A percentile compares a stretch with the other conserved stretches of the same genome.
Conservation (phyloP, 2,113 vertebrate species). For the Rhynchopsitta pachyrhyncha region DNA sequence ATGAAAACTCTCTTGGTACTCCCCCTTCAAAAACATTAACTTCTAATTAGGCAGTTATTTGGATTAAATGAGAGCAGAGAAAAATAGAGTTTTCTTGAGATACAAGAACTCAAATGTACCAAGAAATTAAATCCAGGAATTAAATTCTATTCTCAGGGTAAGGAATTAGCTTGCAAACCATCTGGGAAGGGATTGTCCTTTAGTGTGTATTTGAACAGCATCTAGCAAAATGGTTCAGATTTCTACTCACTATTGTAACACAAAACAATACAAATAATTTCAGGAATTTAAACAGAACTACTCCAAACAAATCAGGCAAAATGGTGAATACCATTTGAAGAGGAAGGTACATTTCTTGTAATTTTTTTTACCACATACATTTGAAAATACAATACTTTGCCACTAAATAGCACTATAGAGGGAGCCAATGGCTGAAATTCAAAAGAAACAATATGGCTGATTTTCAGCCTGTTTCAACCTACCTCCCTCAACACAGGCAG, state of each 20-base stretch:
- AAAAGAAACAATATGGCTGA: neutral
- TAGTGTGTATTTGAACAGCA: neutral
- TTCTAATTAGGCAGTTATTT: conserved; percentile 12
- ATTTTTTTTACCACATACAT: neutral
- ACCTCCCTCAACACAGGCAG: neutral
- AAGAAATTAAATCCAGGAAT: conserved; percentile 44
- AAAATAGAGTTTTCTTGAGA: conserved; percentile 1
- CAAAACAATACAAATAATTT: conserved; percentile 43
- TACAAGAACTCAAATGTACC: neutral
- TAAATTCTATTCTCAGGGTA: conserved; percentile 12
- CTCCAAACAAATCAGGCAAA: neutral
- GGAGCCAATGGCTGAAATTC: neutral
- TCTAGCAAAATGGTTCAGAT: conserved; percentile 17
- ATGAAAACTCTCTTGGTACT: conserved; percentile 8
- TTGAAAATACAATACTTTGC: neutral
- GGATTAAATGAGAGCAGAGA: neutral
- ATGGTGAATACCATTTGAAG: neutral
- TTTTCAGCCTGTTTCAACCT: neutral
- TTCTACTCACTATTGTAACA: conserved; percentile 37
- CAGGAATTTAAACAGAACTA: conserved; percentile 1
- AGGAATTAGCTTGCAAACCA: neutral
- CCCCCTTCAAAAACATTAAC: neutral
- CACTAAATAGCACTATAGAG: neutral
- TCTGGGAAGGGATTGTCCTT: conserved; percentile 7
- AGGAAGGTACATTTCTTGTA: neutral